Evolutionary conservation across 2,888 invertebrate species (phyloP), one percentile per base, ranked within the genome.

Genomic region (Halictus ligatus): DNA sequence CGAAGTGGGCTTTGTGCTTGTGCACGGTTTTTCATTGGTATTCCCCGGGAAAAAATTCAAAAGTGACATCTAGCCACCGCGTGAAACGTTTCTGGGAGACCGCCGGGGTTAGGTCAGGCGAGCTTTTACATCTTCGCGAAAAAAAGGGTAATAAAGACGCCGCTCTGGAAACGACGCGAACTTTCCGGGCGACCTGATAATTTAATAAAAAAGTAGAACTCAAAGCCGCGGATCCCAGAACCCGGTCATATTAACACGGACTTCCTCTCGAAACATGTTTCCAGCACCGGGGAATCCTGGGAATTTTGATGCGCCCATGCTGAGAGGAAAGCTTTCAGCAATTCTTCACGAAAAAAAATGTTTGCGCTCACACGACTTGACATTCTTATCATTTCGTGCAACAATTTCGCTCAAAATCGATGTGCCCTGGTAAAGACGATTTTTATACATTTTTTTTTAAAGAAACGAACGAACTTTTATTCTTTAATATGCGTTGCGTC

Each of bases 161-260:
- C n/a, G 60, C 60, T 60, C 25, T 25, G 60, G 6, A 60, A 60
- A 60, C 60, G 60, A 60, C 60, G 13, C 60, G n/a, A 25, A 25
- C 60, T 60, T 60, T 13, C 60, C 60, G 60, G 12, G 13, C 25
- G 25, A 25, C 60, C 25, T 60, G 25, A 60, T 60, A 60, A 60
- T 60, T 60, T 60, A 60, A 60, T 60, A 60, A 60, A 60, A 60
- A 25, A 54, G 60, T 60, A 60, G 60, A 60, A 60, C 25, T 25
- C 25, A 60, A 60, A 60, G 60, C 13, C 25, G 6, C n/a, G 60
- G 25, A 60, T 60, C 25, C 60, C 2, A 13, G 13, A 60, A 25
- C 60, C 60, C 25, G 25, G 25, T 60, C 60, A 13, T 60, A 60
- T 60, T 13, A 13, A 60, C 54, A 25, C 25, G 25, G 25, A 13